These are phyloP conservation scores for Panagrolaimus sp. DNA, from an alignment of 1,140 invertebrate species.

Conservation along the genomic window DNA sequence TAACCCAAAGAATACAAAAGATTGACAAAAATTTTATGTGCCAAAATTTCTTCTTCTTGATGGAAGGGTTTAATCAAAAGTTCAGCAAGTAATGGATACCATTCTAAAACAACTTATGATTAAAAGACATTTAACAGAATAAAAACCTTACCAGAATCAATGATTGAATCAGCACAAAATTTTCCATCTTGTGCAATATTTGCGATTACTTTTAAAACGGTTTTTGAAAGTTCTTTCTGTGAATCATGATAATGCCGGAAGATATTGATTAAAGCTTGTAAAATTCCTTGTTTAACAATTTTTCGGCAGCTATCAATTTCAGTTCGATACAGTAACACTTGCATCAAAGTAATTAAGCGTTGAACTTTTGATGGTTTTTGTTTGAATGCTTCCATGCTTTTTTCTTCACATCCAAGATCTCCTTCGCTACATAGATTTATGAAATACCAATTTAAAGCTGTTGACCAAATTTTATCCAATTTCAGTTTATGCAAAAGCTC, in stretches of 20 bases:
- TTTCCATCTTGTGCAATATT: slow-evolving; percentile 30
- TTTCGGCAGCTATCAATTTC: slow-evolving; percentile 23
- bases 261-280: slow-evolving; percentile 21
- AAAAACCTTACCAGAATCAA: slow-evolving; percentile 11
- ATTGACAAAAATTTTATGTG: slow-evolving; percentile 40
- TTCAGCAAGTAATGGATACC: slow-evolving; percentile 24
- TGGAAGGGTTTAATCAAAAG: slow-evolving; percentile 29
- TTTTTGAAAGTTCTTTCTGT: slow-evolving; percentile 23
- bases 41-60: slow-evolving; percentile 40
- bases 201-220: slow-evolving; percentile 36
- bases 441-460: slow-evolving; percentile 29
- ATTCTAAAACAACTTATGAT: slow-evolving; percentile 18
- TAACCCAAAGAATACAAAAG: slow-evolving; percentile 30
- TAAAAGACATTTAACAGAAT: neutral
- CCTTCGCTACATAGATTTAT: slow-evolving; percentile 42
- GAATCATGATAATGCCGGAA: slow-evolving; percentile 29
- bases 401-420: slow-evolving; percentile 33
- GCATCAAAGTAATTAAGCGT: slow-evolving; percentile 25
- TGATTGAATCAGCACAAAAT: slow-evolving; percentile 25
- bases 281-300: slow-evolving; percentile 32
- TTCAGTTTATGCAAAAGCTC: neutral
- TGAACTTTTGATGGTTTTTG: slow-evolving; percentile 24
- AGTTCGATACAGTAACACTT: slow-evolving; percentile 28
- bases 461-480: slow-evolving; percentile 26
- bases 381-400: neutral